phyloP scores from a whole-genome alignment of 2,888 invertebrate genomes.

The Osedax fenrisi region DNA sequence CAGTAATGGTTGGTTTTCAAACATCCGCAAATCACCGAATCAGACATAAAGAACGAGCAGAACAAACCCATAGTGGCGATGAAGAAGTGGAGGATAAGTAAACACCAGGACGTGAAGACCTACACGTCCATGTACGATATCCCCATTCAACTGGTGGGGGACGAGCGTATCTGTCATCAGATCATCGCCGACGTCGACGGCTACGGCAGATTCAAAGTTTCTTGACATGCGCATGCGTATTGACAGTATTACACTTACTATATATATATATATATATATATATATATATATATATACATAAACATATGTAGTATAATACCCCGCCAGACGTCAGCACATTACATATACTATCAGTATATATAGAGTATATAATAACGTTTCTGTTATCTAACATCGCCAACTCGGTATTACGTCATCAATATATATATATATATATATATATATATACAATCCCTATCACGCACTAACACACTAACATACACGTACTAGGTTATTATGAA shows the following conservation, averaged over 20 bases:
- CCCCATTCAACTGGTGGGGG: constrained; percentile 14
- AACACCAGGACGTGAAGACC: constrained; percentile 29
- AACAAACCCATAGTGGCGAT: background rate
- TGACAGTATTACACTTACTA: too few species aligned
- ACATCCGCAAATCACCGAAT: too few species aligned
- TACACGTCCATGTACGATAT: constrained; percentile 32
- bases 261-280: constrained; percentile 42
- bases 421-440: background rate
- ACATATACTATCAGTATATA: too few species aligned
- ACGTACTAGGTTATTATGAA: too few species aligned
- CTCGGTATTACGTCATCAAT: background rate
- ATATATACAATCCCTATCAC: background rate
- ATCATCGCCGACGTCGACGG: constrained; percentile 38
- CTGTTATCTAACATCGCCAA: too few species aligned
- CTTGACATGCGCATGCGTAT: too few species aligned
- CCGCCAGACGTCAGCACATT: too few species aligned
- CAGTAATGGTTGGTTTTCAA: too few species aligned
- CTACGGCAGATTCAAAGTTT: constrained; percentile 41
- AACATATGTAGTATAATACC: too few species aligned
- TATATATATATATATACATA: background rate
- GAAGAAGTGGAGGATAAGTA: constrained; percentile 25
- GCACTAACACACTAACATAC: background rate
- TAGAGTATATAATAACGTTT: too few species aligned
- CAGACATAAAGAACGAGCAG: too few species aligned
- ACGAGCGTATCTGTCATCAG: constrained; percentile 42